Percentiles rank a stretch among this genome's conserved stretches.
Conservation (phyloP, 2,888 invertebrate genomes). For the Pandemis corylana region DNA sequence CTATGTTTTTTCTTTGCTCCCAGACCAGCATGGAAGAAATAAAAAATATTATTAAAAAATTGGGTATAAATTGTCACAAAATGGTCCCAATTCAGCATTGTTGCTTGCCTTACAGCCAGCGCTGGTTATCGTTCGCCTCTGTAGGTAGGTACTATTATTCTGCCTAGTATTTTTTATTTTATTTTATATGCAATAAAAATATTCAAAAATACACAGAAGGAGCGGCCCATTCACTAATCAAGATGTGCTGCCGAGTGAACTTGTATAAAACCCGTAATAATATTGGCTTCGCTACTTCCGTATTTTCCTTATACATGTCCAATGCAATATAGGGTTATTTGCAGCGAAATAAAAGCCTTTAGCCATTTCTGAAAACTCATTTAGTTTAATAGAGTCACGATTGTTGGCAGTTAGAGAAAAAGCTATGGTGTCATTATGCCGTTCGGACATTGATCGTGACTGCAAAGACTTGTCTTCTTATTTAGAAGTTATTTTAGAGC, state of each 20-base stretch:
- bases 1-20: too few species aligned
- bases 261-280: not conserved
- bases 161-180: too few species aligned
- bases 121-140: too few species aligned
- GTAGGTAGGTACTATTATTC: too few species aligned
- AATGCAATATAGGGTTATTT: conserved; percentile 13
- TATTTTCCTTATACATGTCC: conserved; percentile 20
- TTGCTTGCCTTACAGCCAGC: too few species aligned
- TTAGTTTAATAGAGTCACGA: conserved; percentile 43
- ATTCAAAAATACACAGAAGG: too few species aligned
- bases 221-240: not conserved
- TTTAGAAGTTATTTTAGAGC: conserved; percentile 27
- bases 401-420: conserved; percentile 34
- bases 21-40: too few species aligned
- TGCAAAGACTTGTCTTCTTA: conserved; percentile 11
- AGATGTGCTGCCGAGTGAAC: not conserved
- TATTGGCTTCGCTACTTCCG: not conserved
- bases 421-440: conserved; percentile 35
- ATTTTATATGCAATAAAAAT: too few species aligned
- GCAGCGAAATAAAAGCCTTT: conserved; percentile 31
- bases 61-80: too few species aligned
- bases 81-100: too few species aligned
- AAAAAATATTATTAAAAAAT: too few species aligned
- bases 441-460: conserved; percentile 30
- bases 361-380: conserved; percentile 41